Conservation (phyloP, 1,140 invertebrate genomes). For the Drosophila tropicalis region DNA sequence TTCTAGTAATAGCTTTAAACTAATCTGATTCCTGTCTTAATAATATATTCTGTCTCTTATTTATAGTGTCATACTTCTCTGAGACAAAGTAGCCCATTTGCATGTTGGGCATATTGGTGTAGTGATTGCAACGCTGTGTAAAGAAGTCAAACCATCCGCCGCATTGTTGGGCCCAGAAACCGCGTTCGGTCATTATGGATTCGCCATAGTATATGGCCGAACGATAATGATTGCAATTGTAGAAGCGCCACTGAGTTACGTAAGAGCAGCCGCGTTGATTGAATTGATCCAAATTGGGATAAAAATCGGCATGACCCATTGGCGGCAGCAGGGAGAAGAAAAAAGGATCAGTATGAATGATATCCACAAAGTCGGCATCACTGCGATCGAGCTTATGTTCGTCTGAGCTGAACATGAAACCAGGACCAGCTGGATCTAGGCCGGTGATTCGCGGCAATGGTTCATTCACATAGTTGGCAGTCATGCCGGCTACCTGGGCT, state of each 20-base stretch:
- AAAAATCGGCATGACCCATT: constrained; percentile 91
- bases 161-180: constrained; percentile 75
- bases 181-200: constrained; percentile 83
- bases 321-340: constrained; percentile 85
- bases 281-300: constrained; percentile 89
- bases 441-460: constrained; percentile 73
- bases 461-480: constrained; percentile 81
- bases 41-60: no score
- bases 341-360: constrained; percentile 89
- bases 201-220: constrained; percentile 85
- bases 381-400: constrained; percentile 68
- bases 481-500: constrained; percentile 95
- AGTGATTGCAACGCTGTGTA: constrained; percentile 57
- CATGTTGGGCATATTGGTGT: constrained; percentile 51
- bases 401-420: constrained; percentile 54
- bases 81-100: constrained; percentile 75
- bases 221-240: constrained; percentile 84
- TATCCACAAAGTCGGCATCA: constrained; percentile 90
- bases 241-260: constrained; percentile 49
- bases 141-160: constrained; percentile 67
- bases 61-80: constrained; percentile 34
- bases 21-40: no score
- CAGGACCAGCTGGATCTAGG: constrained; percentile 77
- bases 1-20: no score
- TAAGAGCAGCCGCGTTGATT: constrained; percentile 89